Conservation (phyloP, 1,140 invertebrate genomes). For the Spodoptera litura region DNA sequence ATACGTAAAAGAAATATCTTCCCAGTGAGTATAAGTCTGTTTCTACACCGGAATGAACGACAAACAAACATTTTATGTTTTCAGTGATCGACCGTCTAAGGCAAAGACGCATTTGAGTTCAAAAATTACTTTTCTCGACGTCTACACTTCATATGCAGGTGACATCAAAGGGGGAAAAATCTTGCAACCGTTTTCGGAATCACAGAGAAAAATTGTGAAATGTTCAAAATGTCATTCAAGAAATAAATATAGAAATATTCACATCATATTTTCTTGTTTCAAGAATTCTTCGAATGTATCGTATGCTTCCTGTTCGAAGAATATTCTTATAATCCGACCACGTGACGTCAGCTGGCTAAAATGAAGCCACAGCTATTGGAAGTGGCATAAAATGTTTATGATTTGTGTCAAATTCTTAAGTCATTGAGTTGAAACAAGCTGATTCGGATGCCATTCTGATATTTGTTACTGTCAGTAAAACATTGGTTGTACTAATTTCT, state of each 20-base stretch:
- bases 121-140: constrained; percentile 4
- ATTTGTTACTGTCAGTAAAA: constrained; percentile 1
- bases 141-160: constrained; percentile 5
- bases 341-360: constrained; percentile 12
- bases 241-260: constrained; percentile 34
- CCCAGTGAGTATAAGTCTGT: not conserved
- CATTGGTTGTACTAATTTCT: not conserved
- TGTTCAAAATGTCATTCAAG: constrained; percentile 12
- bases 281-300: constrained; percentile 27
- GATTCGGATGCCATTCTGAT: not conserved
- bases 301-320: constrained; percentile 25
- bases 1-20: not conserved
- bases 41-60: not conserved
- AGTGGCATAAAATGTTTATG: constrained; percentile 31
- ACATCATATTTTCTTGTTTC: constrained; percentile 17
- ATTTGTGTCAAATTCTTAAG: constrained; percentile 28
- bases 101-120: not conserved
- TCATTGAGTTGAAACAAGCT: not conserved
- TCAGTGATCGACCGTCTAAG: constrained; percentile 1
- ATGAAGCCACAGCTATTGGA: constrained; percentile 16
- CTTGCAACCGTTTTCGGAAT: constrained; percentile 23
- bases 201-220: constrained; percentile 12
- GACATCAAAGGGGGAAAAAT: constrained; percentile 23
- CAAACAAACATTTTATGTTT: constrained; percentile 3
- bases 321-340: constrained; percentile 18